A percentile compares a stretch with the other conserved stretches of the same genome.
Conservation (phyloP, 1,140 invertebrate genomes). For the Lycorma delicatula region DNA sequence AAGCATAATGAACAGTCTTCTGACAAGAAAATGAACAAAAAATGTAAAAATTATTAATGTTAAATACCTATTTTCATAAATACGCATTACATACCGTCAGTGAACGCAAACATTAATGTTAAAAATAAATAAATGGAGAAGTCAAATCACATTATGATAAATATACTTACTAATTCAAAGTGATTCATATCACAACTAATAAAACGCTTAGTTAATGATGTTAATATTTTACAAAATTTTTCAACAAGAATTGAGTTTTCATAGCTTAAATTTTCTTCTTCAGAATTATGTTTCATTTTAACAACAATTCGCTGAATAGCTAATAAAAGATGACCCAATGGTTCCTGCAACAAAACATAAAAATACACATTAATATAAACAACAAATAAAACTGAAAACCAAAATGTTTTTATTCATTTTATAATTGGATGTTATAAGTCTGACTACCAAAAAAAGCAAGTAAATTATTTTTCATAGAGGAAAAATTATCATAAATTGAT, state of each 20-base stretch:
- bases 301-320: conserved; percentile 24
- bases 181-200: conserved; percentile 20
- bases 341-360: conserved; percentile 22
- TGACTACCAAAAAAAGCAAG: no score
- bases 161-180: conserved; percentile 21
- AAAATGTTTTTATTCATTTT: no score
- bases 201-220: conserved; percentile 22
- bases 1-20: not conserved
- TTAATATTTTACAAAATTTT: conserved; percentile 19
- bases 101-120: no score
- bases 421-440: no score
- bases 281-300: conserved; percentile 6
- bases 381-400: no score
- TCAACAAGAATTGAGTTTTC: conserved; percentile 5
- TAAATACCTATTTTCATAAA: no score
- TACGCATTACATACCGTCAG: no score
- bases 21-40: no score
- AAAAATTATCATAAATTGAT: conserved; percentile 4
- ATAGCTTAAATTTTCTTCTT: conserved; percentile 15
- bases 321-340: conserved; percentile 26
- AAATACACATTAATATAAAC: no score
- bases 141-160: no score
- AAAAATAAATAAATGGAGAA: not conserved
- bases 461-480: not conserved
- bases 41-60: no score